Evolutionary conservation across 1,140 invertebrate species (phyloP), one percentile per base, ranked within the genome.

Genomic region (Dendroctonus ponderosae): DNA sequence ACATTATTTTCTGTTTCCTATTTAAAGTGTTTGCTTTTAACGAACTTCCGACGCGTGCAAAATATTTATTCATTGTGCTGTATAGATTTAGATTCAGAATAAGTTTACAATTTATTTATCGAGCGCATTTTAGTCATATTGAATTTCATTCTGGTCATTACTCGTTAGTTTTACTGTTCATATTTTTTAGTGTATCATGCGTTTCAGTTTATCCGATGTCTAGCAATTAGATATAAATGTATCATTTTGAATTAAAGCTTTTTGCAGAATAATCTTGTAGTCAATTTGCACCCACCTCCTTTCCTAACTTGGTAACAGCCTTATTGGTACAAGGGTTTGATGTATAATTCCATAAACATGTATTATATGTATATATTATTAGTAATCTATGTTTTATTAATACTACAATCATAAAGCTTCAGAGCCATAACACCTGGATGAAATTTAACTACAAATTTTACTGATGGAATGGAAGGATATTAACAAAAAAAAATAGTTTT

Each of bases 201-300:
- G 26, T 26, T 26, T 26, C 26, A 7, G 42, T 15, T 44, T 38
- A 26, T 63, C 42, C 0, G n/a, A 43, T 6, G 12, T 37, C 41
- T 53, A 49, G 49, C 43, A 46, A 54, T 54, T 43, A 42, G 50
- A 11, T 57, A 65, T 9, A 52, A 52, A 52, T 52, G 37, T 52
- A 15, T 52, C 9, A 15, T n/a, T 52, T 15, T 52, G 57, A 43
- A 67, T 67, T 67, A 67, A 67, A 67, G 57, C 52, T 61, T 67
- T 67, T 67, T 67, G 65, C 65, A 67, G 54, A 59, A 67, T 54
- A 60, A 51, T 44, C 15, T 60, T 51, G 49, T 61, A 61, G 57
- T 67, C 54, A 61, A n/a, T 67, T 44, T 54, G 50, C 57, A 60
- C 50, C 57, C 43, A 61, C 5, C 48, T 11, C 57, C 38, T 52